Base-by-base conservation (phyloP, 2,113 vertebrate species). In the Montifringilla adamsi region DNA sequence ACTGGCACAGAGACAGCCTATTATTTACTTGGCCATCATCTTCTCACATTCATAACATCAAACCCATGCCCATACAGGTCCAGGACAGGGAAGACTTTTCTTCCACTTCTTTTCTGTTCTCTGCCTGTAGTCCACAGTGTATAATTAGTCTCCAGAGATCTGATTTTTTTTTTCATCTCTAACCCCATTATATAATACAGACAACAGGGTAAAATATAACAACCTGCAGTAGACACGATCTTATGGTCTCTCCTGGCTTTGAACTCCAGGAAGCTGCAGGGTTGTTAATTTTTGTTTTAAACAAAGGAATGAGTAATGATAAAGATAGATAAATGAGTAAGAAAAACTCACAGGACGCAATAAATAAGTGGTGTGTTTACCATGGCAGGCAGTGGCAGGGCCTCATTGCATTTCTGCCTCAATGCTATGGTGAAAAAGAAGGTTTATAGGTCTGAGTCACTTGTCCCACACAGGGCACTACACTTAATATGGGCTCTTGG, bases 281-380 rank as follows among this genome's bases (percentile, higher is more conserved):
- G 80, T 67, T 84, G 52, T 83, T 64, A 89, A 68, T 78, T 81
- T 78, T 81, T 89, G 37, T 53, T 95, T 89, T 78, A 82, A 92
- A 88, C 47, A 84, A 84, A 60, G 49, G 53, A 84, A 70, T 72
- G 41, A 87, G 28, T 86, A 94, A 96, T 31, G 47, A 53, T 87
- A 68, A 93, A 93, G 31, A 74, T 2, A 47, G 52, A 64, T 74
- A 94, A 94, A 96, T 63, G 10, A 87, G 84, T 59, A 67, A 90
- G 73, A 43, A 67, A 86, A 68, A 49, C 66, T 91, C 53, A 63
- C 5, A 63, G 53, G 46, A 90, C 56, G 43, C 35, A 60, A 79
- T 35, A 87, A 89, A 91, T 66, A 91, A 90, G 75, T 20, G 28
- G 58, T 4, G 0, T 46, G 73, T 64, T 90, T 72, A 84, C 44